phyloP scores from a whole-genome alignment of 2,113 vertebrate species.

The Campylomormyrus numenius region DNA sequence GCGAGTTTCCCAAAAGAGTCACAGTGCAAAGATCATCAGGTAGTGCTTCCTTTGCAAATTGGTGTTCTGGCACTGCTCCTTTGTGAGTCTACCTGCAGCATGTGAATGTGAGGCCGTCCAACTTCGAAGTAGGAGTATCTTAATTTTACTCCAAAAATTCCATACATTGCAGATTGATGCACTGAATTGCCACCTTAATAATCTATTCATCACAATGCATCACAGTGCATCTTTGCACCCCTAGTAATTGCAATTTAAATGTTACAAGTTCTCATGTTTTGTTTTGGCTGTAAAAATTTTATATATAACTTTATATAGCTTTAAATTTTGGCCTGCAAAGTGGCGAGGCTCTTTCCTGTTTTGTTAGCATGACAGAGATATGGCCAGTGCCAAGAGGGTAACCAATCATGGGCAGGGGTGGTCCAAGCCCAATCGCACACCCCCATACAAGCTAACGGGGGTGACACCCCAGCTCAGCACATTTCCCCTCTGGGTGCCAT shows the following conservation, averaged over 20 bases:
- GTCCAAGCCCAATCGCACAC: constrained; percentile 64
- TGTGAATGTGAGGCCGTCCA: neutral
- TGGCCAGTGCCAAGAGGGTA: neutral
- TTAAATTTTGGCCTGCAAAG: neutral
- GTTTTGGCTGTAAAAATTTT: neutral
- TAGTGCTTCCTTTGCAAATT: neutral
- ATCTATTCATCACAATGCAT: neutral
- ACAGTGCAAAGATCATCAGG: neutral
- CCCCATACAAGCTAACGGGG: constrained; percentile 58
- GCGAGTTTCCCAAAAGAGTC: neutral
- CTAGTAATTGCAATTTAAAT: neutral
- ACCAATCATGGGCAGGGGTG: constrained; percentile 59
- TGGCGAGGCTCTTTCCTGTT: neutral
- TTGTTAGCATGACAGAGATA: neutral
- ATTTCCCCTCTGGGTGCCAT: constrained; percentile 47
- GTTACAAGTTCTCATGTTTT: neutral
- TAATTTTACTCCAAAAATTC: neutral
- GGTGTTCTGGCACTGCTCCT: neutral
- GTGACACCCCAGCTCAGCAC: constrained; percentile 68
- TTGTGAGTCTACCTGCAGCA: neutral
- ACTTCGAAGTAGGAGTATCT: neutral
- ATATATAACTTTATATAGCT: neutral
- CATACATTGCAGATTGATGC: neutral
- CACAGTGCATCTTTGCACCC: neutral
- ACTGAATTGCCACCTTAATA: neutral